Percentiles rank a stretch among this genome's conserved stretches.
These are phyloP conservation scores for Drosophila grimshawi DNA, from an alignment of 1,140 invertebrate species.

Conservation along the genomic window DNA sequence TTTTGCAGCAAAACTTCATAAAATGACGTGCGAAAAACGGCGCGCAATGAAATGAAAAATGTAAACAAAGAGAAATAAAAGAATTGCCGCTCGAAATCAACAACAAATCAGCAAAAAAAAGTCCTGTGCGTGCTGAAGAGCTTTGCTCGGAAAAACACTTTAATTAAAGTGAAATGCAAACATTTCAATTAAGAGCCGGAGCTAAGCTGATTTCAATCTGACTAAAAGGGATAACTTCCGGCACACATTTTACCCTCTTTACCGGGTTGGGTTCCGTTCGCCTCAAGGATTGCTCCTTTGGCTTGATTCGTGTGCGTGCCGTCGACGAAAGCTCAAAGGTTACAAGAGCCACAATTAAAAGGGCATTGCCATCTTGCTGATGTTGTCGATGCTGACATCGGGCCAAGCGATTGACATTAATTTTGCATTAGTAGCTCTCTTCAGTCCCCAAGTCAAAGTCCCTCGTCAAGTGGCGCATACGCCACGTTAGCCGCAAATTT, in stretches of 20 bases:
- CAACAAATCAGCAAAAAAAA: slow-evolving; percentile 1
- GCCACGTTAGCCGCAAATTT: slow-evolving; percentile 60
- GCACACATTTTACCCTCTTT: slow-evolving; percentile 50
- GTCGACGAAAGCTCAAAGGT: slow-evolving; percentile 48
- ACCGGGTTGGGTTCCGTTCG: slow-evolving; percentile 1
- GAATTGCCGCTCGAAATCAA: neutral
- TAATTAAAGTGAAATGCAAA: slow-evolving; percentile 80
- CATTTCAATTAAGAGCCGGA: slow-evolving; percentile 73
- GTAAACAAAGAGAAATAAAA: slow-evolving; percentile 55
- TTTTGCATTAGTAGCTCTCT: slow-evolving; percentile 64
- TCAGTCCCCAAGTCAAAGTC: slow-evolving; percentile 8
- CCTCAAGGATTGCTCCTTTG: slow-evolving; percentile 29
- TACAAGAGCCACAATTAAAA: slow-evolving; percentile 63
- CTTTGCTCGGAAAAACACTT: slow-evolving; percentile 65
- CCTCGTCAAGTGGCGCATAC: slow-evolving; percentile 42
- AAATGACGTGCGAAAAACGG: slow-evolving; percentile 69
- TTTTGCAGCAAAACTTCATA: slow-evolving; percentile 64
- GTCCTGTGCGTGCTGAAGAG: slow-evolving; percentile 52
- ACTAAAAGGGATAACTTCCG: slow-evolving; percentile 81
- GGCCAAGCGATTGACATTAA: slow-evolving; percentile 71
- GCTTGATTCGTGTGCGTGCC: slow-evolving; percentile 16
- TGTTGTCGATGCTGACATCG: slow-evolving; percentile 37
- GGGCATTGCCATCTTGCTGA: slow-evolving; percentile 64
- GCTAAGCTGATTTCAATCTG: slow-evolving; percentile 80
- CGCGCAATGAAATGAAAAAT: slow-evolving; percentile 62